Base-by-base conservation (phyloP, 2,113 vertebrate species). In the Neolamprologus hecqui region DNA sequence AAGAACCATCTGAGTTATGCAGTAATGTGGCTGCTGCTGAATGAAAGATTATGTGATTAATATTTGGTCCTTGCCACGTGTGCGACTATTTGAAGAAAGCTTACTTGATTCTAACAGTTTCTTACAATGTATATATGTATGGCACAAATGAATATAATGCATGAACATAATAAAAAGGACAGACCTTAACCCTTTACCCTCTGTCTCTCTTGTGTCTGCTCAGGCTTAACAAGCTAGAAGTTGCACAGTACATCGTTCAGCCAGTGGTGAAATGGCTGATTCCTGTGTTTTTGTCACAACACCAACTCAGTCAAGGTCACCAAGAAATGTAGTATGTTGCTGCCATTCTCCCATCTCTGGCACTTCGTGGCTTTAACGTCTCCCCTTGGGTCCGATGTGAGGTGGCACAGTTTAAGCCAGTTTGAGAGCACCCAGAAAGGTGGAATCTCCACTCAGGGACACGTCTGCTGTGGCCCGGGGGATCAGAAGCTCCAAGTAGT, bases 371-470 rank as follows among this genome's bases (percentile, higher is more conserved):
- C 21, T 37, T n/a, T 35, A 80, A 45, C 15, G 45, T 5, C 19
- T 4, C 84, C 17, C 23, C 12, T 21, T 7, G 13, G 42, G 26
- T 82, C 17, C 28, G 9, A 11, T 82, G 10, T 60, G 8, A 75
- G 55, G 37, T n/a, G 73, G 81, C 19, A 35, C n/a, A 73, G 7
- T 87, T 98, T 96, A 99, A 91, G 96, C 91, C 88, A 99, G 97
- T 88, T 97, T 97, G 86, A 99, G 86, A 19, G 97, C 98, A 33
- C 98, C 98, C 70, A 99, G 96, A 93, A 98, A 99, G 35, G 98
- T 99, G 86, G 95, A 94, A 6, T 99, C 98, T 84, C 98, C 98
- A n/a, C 97, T 96, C 90, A 97, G 92, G 15, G 97, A 98, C 87
- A 99, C 96, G 53, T 96, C 97, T 21, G 98, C 98, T 12, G 96